Percentiles rank a stretch among this genome's conserved stretches.
Evolutionary conservation across 92 coral and sea anemone genomes (phyloP).

Genomic region (Epizoanthus scotinus): DNA sequence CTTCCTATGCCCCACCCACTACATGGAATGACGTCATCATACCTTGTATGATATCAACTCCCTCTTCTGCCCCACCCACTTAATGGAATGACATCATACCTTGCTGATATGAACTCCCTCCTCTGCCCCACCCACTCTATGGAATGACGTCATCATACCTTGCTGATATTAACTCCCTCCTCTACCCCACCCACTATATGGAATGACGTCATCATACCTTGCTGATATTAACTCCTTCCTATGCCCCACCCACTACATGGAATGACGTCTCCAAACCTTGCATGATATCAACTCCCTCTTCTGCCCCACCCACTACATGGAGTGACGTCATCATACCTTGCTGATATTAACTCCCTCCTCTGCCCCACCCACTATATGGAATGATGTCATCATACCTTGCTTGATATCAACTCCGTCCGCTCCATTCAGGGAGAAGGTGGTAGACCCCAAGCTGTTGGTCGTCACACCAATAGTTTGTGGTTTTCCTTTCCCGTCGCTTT

Average conservation of each 20-base stretch:
- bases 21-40: no score
- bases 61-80: neutral
- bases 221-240: neutral
- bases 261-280: no score
- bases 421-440: neutral
- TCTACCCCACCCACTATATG: neutral
- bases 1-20: no score
- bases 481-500: neutral
- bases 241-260: no score
- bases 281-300: no score
- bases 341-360: neutral
- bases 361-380: neutral
- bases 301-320: no score
- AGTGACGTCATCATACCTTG: no score
- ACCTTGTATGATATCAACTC: no score
- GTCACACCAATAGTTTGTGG: slow-evolving; percentile 14
- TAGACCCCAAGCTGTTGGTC: neutral
- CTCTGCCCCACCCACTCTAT: no score
- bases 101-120: neutral
- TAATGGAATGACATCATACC: neutral
- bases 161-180: neutral
- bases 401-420: neutral
- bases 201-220: slow-evolving; percentile 5
- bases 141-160: no score
- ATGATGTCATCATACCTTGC: slow-evolving; percentile 5